Evolutionary conservation across 2,797 vertebrate species (phyloP).

Genomic region (Amphiprion clarkii): DNA sequence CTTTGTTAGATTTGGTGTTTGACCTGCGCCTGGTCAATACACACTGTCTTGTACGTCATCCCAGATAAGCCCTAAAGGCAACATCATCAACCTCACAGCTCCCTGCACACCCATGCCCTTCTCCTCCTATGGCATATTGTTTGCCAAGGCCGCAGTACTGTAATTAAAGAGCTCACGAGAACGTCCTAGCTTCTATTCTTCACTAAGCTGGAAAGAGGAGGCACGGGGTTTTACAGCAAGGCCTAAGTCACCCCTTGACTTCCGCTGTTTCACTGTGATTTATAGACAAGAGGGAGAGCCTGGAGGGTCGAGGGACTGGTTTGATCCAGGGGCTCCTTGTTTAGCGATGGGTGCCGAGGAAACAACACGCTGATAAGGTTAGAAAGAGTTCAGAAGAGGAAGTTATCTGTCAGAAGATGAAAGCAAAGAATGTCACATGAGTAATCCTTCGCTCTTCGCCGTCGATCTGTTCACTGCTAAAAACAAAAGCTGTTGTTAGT

Average conservation of each 20-base stretch:
- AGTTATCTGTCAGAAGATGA: constrained; percentile 29
- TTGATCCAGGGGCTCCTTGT: constrained; percentile 54
- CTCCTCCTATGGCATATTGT: constrained; percentile 37
- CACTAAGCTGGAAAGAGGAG: constrained; percentile 6
- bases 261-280: constrained; percentile 27
- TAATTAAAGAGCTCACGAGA: constrained; percentile 60
- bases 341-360: constrained; percentile 20
- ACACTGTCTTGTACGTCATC: constrained; percentile 21
- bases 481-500: constrained; percentile 32
- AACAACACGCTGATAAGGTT: constrained; percentile 46
- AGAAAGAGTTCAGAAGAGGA: constrained; percentile 35
- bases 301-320: constrained; percentile 37
- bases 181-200: constrained; percentile 28
- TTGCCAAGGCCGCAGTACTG: constrained; percentile 52
- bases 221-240: constrained; percentile 12
- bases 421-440: constrained; percentile 27
- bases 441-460: constrained; percentile 14
- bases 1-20: constrained; percentile 37
- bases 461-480: constrained; percentile 17
- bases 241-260: constrained; percentile 48
- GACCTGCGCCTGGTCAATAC: constrained; percentile 26
- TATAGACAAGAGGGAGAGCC: constrained; percentile 34
- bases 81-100: constrained; percentile 36
- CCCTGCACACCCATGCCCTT: not conserved
- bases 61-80: constrained; percentile 46